A percentile compares a stretch with the other conserved stretches of the same genome.
Evolutionary conservation across 2,888 invertebrate species (phyloP).

Genomic region (Cephus pulcher): DNA sequence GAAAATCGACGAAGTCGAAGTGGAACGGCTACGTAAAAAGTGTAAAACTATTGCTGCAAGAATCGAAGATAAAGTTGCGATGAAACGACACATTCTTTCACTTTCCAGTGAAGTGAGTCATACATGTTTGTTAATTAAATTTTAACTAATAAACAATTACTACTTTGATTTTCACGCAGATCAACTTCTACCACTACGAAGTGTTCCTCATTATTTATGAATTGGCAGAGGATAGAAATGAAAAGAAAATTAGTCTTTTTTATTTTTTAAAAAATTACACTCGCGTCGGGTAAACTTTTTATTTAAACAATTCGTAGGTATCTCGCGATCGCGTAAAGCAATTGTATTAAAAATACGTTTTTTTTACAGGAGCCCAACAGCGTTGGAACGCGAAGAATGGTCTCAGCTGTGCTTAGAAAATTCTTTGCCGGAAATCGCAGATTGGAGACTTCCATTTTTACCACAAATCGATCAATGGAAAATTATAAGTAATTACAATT

Average conservation of each 20-base stretch:
- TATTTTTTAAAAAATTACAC: slow-evolving; percentile 54
- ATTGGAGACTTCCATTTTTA: slow-evolving; percentile 68
- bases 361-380: slow-evolving; percentile 60
- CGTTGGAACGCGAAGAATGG: slow-evolving; percentile 68
- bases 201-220: slow-evolving; percentile 67
- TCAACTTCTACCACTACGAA: slow-evolving; percentile 70
- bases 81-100: slow-evolving; percentile 46
- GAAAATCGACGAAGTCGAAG: slow-evolving; percentile 43
- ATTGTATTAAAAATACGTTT: neutral
- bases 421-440: slow-evolving; percentile 64
- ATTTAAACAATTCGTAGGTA: neutral
- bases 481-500: slow-evolving; percentile 56
- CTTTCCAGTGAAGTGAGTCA: slow-evolving; percentile 47
- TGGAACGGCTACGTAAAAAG: slow-evolving; percentile 50
- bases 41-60: slow-evolving; percentile 56
- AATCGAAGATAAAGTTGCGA: slow-evolving; percentile 53
- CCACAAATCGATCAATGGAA: slow-evolving; percentile 64
- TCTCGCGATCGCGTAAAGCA: neutral
- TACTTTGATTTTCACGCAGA: slow-evolving; percentile 42
- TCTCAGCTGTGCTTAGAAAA: slow-evolving; percentile 62
- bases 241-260: slow-evolving; percentile 46
- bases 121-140: slow-evolving; percentile 1
- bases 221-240: slow-evolving; percentile 48
- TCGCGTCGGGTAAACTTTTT: slow-evolving; percentile 39
- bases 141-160: neutral